Conservation (phyloP, 2,113 vertebrate species). For the Onychorhynchus coronatus region DNA sequence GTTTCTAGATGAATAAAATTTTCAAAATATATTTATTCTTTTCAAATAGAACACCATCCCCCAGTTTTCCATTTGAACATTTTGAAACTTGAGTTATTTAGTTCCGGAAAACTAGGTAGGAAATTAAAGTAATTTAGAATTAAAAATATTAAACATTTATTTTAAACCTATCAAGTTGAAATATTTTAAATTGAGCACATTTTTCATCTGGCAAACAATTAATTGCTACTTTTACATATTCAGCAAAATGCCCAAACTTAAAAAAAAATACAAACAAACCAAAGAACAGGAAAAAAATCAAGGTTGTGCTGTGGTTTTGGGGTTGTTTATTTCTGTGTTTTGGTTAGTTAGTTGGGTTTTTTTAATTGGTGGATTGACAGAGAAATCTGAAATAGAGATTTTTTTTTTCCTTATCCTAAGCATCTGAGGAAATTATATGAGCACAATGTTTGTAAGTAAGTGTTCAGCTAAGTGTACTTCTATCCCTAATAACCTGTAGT, state of each 20-base stretch:
- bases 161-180: not conserved
- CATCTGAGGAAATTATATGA: not conserved
- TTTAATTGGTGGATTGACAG: not conserved
- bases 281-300: not conserved
- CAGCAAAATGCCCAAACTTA: not conserved
- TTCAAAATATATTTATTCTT: not conserved
- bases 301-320: not conserved
- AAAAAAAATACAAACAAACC: not conserved
- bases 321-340: not conserved
- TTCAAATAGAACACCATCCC: too few species aligned
- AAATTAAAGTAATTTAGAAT: not conserved
- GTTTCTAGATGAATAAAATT: not conserved
- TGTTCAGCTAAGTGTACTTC: not conserved
- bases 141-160: fast-evolving
- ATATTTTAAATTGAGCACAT: not conserved
- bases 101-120: not conserved
- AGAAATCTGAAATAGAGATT: not conserved
- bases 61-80: not conserved
- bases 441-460: not conserved
- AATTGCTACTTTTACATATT: not conserved
- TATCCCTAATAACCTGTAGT: not conserved
- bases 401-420: not conserved
- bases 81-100: not conserved
- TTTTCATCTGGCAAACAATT: not conserved
- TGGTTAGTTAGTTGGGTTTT: not conserved